Evolutionary conservation across 2,888 invertebrate species (phyloP), one percentile per base, ranked within the genome.

Genomic region (Chydorus sphaericus): DNA sequence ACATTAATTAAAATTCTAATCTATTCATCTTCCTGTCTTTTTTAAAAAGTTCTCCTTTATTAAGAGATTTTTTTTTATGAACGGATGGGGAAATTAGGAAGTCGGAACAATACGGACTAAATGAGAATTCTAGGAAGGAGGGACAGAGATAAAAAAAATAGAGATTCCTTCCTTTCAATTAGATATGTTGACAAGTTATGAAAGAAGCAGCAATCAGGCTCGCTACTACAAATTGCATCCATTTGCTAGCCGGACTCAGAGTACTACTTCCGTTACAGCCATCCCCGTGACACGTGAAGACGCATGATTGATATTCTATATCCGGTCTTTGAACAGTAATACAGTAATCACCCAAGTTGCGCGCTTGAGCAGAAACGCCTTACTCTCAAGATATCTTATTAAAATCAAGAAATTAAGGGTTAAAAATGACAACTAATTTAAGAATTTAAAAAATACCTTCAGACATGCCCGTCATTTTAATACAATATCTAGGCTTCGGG

Each of bases 331-430:
- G 73, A 1, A 90, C 87, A 69, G 87, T 89, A 67, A 90, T 83
- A 70, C 92, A 92, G 65, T 87, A 89, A 69, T 88, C 89, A n/a
- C 91, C 91, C 65, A 89, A 72, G 69, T 91, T 83, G 64, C 84
- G 72, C 0, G 90, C 81, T n/a, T 2, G 91, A 90, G 68, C 92
- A 92, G 66, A 80, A 90, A 61, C 92, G 75, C 65, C 85, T 85
- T 33, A 90, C 88, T 48, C 90, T 89, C 60, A 91, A 83, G 23
- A 89, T 88, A 72, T 88, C 89, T 89, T 75, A 73, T 60, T 8
- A 37, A n/a, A 14, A 5, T 26, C 28, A 28, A 20, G 11, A 57
- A 28, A 37, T 14, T 53, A 28, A 28, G 48, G 50, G 38, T 36
- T 49, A 52, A n/a, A 29, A 18, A 14, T 44, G 1, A 20, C n/a